phyloP scores from a whole-genome alignment of 2,888 invertebrate species.

The Tetranychus piercei region DNA sequence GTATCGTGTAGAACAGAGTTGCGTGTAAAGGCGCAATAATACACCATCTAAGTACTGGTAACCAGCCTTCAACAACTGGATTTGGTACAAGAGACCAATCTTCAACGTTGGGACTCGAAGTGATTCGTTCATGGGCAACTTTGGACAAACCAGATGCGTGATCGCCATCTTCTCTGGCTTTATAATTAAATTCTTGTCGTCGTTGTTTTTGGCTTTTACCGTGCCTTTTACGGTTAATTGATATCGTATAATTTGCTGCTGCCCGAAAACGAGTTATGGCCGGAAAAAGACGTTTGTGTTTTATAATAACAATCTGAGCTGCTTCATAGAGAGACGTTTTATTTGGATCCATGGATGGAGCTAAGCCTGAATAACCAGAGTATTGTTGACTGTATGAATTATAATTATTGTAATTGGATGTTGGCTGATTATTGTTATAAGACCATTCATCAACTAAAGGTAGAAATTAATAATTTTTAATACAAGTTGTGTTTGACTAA shows the following conservation, averaged over 20 bases:
- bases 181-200: neutral
- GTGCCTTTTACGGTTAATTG: neutral
- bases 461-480: no score
- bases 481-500: no score
- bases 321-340: constrained; percentile 20
- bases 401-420: neutral
- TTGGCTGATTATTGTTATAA: neutral
- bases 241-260: constrained; percentile 18
- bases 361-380: neutral
- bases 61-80: constrained; percentile 16
- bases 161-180: neutral
- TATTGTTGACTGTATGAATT: neutral
- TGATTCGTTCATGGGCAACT: neutral
- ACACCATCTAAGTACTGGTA: constrained; percentile 29
- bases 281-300: constrained; percentile 21
- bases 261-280: constrained; percentile 18
- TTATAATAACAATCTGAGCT: constrained; percentile 20
- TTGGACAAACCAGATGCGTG: neutral
- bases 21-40: constrained; percentile 32
- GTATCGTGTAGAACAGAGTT: constrained; percentile 32
- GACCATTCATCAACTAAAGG: neutral
- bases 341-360: constrained; percentile 9
- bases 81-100: constrained; percentile 20
- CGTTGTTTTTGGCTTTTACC: neutral
- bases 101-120: neutral